Percentiles rank a stretch among this genome's conserved stretches.
These are phyloP conservation scores for Ganaspis brasiliensis DNA, from an alignment of 2,888 invertebrate species.

Conservation along the genomic window DNA sequence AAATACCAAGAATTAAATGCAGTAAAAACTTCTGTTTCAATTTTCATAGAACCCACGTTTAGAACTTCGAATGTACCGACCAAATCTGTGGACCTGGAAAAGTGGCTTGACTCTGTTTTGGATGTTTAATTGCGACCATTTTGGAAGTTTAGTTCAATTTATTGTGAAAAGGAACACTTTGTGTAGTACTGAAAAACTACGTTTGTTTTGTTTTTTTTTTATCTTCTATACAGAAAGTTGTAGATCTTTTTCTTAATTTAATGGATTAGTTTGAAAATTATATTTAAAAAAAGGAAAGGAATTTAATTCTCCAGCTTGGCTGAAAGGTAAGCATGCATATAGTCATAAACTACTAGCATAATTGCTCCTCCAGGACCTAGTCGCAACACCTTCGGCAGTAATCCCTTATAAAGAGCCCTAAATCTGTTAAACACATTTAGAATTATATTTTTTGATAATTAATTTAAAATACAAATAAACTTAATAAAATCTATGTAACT, in stretches of 20 bases:
- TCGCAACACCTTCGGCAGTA: constrained; percentile 94
- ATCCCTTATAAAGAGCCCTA: constrained; percentile 94
- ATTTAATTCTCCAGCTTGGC: constrained; percentile 31
- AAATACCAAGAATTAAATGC: no score
- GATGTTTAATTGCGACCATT: constrained; percentile 64
- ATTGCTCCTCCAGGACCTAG: constrained; percentile 97
- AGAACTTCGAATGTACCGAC: constrained; percentile 50
- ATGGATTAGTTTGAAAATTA: background rate
- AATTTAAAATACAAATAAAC: background rate
- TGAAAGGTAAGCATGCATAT: constrained; percentile 88
- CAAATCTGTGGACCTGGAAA: constrained; percentile 75
- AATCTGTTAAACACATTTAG: constrained; percentile 83
- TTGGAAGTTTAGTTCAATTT: background rate
- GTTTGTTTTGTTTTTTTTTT: constrained; percentile 33
- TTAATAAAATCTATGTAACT: background rate
- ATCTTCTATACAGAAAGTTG: background rate
- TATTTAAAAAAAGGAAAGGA: background rate
- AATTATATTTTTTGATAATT: constrained; percentile 10
- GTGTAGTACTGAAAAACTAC: constrained; percentile 41
- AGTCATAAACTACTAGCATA: constrained; percentile 96
- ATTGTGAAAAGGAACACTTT: background rate
- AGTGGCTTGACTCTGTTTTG: constrained; percentile 75
- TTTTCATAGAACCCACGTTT: constrained; percentile 58
- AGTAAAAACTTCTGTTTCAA: no score
- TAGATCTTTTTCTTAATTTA: background rate